These are phyloP conservation scores for Perccottus glenii DNA, from an alignment of 2,113 vertebrate genomes.

Conservation along the genomic window DNA sequence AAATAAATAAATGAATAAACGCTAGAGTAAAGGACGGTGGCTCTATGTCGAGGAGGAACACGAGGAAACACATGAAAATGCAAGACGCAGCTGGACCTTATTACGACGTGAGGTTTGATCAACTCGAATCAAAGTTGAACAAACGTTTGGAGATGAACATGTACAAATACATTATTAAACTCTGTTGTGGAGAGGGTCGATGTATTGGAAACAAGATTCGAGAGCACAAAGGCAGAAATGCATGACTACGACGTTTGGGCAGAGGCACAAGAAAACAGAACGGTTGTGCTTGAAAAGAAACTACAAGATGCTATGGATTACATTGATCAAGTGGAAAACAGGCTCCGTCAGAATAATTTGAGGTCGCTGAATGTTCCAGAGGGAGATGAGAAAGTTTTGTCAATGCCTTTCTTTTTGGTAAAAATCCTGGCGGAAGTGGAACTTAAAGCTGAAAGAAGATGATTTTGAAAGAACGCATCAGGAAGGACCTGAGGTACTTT, in stretches of 20 bases:
- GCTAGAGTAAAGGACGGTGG: no score
- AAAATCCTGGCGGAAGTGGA: neutral
- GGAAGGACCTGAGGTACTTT: neutral
- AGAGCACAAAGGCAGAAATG: neutral
- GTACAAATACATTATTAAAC: no score
- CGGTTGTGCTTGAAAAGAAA: neutral
- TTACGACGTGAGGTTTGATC: no score
- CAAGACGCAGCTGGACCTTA: no score
- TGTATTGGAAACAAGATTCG: neutral
- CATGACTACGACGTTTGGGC: neutral
- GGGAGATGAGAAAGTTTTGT: neutral
- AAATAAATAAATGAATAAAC: no score
- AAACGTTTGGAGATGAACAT: no score
- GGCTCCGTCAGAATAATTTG: neutral
- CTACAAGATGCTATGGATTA: neutral
- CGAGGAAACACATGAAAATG: no score
- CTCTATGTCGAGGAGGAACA: no score
- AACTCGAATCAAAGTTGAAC: no score
- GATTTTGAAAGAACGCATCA: neutral
- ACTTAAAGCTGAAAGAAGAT: neutral
- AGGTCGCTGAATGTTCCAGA: neutral
- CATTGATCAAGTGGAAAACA: neutral
- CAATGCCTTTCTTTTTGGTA: neutral
- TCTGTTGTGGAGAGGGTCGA: neutral
- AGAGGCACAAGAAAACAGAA: neutral